A percentile compares a stretch with the other conserved stretches of the same genome.
phyloP scores from a whole-genome alignment of 2,797 vertebrate species.

The Ispidina picta region DNA sequence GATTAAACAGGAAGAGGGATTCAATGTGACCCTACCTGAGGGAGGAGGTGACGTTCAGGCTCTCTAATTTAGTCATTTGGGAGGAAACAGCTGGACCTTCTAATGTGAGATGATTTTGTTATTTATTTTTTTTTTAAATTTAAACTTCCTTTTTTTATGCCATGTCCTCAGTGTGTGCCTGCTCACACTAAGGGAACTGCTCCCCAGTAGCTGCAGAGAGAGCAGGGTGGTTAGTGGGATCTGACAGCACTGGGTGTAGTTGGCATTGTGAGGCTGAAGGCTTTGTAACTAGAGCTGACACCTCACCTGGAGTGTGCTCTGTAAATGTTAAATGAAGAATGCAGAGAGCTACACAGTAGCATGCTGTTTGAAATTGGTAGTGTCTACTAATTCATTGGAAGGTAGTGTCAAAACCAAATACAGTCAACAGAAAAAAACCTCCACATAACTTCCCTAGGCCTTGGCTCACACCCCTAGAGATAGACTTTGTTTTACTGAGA shows the following conservation, averaged over 20 bases:
- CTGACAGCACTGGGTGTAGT: background rate
- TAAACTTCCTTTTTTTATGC: slow-evolving; percentile 40
- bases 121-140: slow-evolving; percentile 18
- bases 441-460: background rate
- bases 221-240: background rate
- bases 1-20: slow-evolving; percentile 67
- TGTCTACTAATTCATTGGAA: slow-evolving; percentile 39
- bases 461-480: background rate
- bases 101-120: background rate
- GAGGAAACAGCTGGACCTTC: slow-evolving; percentile 77
- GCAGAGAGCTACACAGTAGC: slow-evolving; percentile 10
- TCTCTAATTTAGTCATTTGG: slow-evolving; percentile 60
- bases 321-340: slow-evolving; percentile 35
- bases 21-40: slow-evolving; percentile 60
- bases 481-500: background rate
- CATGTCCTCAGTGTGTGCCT: slow-evolving; percentile 37
- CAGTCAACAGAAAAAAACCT: background rate
- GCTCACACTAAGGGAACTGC: slow-evolving; percentile 36
- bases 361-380: slow-evolving; percentile 10
- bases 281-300: slow-evolving; percentile 35
- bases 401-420: slow-evolving; percentile 20
- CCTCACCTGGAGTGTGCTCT: background rate
- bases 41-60: slow-evolving; percentile 65
- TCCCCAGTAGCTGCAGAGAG: background rate
- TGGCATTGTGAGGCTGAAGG: background rate